A percentile compares a stretch with the other conserved stretches of the same genome.
Conservation (phyloP, 2,113 vertebrate genomes). For the Sminthopsis crassicaudata region DNA sequence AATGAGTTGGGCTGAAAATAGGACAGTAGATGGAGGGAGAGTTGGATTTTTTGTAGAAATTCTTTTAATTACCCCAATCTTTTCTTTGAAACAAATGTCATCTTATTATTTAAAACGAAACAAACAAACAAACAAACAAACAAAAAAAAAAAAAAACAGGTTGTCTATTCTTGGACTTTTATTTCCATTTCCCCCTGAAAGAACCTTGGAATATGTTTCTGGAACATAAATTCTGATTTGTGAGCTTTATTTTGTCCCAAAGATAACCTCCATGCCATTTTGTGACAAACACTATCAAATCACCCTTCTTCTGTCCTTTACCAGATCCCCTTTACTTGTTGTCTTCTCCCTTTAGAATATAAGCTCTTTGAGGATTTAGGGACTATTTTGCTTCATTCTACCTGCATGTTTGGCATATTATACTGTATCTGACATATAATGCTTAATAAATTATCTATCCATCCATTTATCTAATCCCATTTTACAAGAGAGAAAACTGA, state of each 20-base stretch:
- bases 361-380: background rate
- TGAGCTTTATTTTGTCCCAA: background rate
- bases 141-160: too few species aligned
- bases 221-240: background rate
- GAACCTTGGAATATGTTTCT: background rate
- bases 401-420: background rate
- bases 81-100: background rate
- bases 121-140: too few species aligned
- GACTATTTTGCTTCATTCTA: background rate
- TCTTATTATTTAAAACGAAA: background rate
- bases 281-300: background rate
- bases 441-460: background rate
- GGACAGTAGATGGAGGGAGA: background rate
- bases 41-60: background rate
- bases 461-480: background rate
- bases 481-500: background rate
- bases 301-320: background rate
- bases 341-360: background rate
- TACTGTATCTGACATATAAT: background rate
- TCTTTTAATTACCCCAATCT: background rate
- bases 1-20: background rate
- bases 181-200: background rate
- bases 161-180: background rate
- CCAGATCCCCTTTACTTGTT: background rate
- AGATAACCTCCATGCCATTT: background rate